Evolutionary conservation across 2,113 vertebrate genomes (phyloP).

Genomic region (Rhizomys pruinosus): DNA sequence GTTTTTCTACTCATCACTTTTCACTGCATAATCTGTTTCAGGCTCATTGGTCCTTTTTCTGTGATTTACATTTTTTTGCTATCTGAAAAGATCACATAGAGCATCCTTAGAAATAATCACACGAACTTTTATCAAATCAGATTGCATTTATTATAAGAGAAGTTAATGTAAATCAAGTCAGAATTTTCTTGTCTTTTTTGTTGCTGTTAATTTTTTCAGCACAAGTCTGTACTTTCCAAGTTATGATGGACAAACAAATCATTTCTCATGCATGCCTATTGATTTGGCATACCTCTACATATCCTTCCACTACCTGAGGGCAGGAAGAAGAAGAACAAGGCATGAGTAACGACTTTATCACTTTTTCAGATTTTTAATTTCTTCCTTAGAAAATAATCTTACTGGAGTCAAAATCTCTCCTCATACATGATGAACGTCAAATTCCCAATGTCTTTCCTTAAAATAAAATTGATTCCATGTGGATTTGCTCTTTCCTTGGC

Average conservation of each 20-base stretch:
- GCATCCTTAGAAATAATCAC: constrained; percentile 59
- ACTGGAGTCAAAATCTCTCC: neutral
- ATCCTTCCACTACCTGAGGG: neutral
- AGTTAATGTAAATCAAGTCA: constrained; percentile 56
- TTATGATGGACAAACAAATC: neutral
- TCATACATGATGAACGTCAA: neutral
- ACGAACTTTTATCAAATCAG: constrained; percentile 53
- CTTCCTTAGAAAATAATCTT: constrained; percentile 40
- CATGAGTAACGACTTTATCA: neutral
- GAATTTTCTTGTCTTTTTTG: too few species aligned
- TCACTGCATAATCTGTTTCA: neutral
- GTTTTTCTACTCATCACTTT: neutral
- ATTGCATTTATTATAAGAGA: constrained; percentile 51
- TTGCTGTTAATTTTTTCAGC: constrained; percentile 22
- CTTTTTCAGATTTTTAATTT: constrained; percentile 5
- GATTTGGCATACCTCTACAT: neutral
- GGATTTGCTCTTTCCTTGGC: neutral
- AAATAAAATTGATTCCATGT: neutral
- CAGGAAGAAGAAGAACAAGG: neutral
- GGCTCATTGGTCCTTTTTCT: neutral
- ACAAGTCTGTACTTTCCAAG: neutral
- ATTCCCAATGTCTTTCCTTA: neutral
- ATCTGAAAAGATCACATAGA: constrained; percentile 57
- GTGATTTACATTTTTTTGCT: constrained; percentile 20
- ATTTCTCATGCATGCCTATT: neutral